These are phyloP conservation scores for Acanthosepion pharaonis DNA, from an alignment of 2,888 invertebrate species.

Conservation along the genomic window DNA sequence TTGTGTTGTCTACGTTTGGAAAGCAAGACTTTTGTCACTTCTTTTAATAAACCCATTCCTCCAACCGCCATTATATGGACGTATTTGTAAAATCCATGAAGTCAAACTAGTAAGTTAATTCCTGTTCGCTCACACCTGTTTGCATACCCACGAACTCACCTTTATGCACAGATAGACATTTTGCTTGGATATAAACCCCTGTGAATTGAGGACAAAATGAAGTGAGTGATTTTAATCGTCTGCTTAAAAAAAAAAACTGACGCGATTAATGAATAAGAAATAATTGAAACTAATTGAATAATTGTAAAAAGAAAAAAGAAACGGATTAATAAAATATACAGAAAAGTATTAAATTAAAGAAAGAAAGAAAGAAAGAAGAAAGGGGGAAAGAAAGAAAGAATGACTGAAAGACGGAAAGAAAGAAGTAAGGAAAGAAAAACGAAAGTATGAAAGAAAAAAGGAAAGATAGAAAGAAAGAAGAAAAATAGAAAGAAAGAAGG, in stretches of 20 bases:
- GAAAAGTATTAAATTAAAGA: neutral
- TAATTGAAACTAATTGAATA: neutral
- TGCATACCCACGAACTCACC: neutral
- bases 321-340: neutral
- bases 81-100: slow-evolving; percentile 33
- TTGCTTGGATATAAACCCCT: neutral
- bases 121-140: neutral
- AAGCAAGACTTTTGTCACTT: neutral
- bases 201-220: neutral
- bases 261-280: neutral
- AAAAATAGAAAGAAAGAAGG: too few species aligned
- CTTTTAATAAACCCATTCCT: neutral
- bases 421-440: too few species aligned
- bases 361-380: too few species aligned
- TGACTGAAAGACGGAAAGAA: too few species aligned
- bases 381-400: too few species aligned
- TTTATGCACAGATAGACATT: neutral
- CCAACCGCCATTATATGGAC: neutral
- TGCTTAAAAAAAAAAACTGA: neutral
- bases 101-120: neutral
- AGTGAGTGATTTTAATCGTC: neutral
- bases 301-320: neutral
- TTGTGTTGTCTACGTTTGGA: neutral
- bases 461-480: too few species aligned
- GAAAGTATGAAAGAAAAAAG: too few species aligned